These are phyloP conservation scores for Beris chalybata DNA, from an alignment of 2,888 invertebrate genomes.

Conservation along the genomic window DNA sequence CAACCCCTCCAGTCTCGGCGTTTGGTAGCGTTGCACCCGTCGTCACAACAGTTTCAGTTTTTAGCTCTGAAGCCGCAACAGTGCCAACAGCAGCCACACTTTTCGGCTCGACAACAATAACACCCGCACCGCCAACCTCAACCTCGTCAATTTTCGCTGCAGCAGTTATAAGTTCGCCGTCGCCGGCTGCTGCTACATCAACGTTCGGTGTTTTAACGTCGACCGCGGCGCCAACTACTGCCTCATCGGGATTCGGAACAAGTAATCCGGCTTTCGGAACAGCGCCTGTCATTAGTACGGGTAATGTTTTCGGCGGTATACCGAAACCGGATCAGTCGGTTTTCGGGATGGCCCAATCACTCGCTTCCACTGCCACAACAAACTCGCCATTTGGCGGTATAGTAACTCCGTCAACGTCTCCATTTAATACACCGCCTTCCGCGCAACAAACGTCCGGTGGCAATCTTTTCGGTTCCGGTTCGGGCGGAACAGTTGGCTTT, in stretches of 20 bases:
- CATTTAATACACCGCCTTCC: conserved; percentile 34
- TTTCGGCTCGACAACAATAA: background rate
- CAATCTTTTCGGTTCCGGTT: conserved; percentile 45
- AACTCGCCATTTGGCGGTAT: background rate
- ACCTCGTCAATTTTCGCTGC: conserved; percentile 3
- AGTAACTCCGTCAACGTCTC: background rate
- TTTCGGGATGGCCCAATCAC: conserved; percentile 42
- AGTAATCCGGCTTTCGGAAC: conserved; percentile 37
- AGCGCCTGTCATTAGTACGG: conserved; percentile 29
- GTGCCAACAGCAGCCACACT: conserved; percentile 6
- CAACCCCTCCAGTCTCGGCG: no score
- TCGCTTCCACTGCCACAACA: background rate
- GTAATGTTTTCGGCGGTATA: conserved; percentile 42
- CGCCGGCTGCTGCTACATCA: background rate
- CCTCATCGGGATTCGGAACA: background rate
- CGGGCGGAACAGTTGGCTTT: conserved; percentile 37
- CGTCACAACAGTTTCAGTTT: no score
- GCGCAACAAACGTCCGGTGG: conserved; percentile 42
- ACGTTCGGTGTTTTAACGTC: background rate
- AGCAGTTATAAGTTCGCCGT: conserved; percentile 13
- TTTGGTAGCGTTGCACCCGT: no score
- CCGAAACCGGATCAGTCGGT: conserved; percentile 50
- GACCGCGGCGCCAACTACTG: conserved; percentile 1
- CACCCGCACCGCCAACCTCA: background rate
- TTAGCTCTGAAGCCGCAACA: no score